Conservation (phyloP, 2,113 vertebrate genomes). For the Lycaon pictus region DNA sequence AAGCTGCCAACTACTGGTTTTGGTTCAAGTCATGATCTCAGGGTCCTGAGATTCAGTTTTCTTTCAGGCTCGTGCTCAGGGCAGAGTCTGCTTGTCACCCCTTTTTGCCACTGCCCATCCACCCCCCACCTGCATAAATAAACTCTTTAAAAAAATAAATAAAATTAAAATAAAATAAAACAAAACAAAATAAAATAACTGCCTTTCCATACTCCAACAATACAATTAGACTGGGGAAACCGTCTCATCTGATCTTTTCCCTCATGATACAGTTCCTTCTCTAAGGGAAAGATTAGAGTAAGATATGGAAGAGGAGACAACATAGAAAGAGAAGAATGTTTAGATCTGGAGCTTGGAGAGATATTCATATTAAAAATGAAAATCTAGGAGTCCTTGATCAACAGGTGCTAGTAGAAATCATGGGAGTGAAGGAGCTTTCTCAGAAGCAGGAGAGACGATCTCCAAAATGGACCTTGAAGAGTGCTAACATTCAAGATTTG, state of each 20-base stretch:
- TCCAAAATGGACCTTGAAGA: background rate
- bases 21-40: background rate
- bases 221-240: background rate
- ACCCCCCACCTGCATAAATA: background rate
- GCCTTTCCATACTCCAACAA: background rate
- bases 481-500: background rate
- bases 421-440: background rate
- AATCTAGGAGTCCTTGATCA: background rate
- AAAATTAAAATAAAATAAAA: background rate
- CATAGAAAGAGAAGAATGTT: background rate
- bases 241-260: background rate
- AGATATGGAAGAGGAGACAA: background rate
- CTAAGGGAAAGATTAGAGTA: background rate
- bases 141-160: background rate
- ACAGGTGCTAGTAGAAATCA: background rate
- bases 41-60: background rate
- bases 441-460: background rate
- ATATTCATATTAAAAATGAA: background rate
- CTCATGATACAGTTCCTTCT: background rate
- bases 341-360: background rate
- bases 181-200: background rate
- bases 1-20: background rate
- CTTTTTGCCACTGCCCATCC: rapidly evolving
- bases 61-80: background rate
- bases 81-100: background rate